Evolutionary conservation across 1,140 invertebrate species (phyloP).

Genomic region (Cyphomyrmex costatus): DNA sequence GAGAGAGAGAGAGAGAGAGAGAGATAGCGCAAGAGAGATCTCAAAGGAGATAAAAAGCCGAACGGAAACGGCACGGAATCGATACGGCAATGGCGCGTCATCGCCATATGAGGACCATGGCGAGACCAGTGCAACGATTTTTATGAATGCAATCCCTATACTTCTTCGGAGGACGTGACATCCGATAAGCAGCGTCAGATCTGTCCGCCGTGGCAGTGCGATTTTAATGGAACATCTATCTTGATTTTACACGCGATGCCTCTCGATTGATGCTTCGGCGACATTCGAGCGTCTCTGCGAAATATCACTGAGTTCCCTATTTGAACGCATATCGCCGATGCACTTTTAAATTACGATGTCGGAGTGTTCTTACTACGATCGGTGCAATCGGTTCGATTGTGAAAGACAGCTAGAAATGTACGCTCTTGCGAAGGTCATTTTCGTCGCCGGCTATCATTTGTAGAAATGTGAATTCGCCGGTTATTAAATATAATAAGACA

Average conservation of each 20-base stretch:
- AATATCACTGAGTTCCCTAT: neutral
- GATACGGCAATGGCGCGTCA: slow-evolving; percentile 46
- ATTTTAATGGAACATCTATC: slow-evolving; percentile 63
- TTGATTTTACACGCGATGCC: slow-evolving; percentile 38
- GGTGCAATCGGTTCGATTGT: neutral
- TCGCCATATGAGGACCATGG: slow-evolving; percentile 38
- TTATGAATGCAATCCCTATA: slow-evolving; percentile 61
- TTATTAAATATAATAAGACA: neutral
- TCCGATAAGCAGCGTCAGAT: slow-evolving; percentile 39
- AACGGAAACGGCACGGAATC: slow-evolving; percentile 42
- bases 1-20: slow-evolving; percentile 1
- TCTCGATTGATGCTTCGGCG: slow-evolving; percentile 20
- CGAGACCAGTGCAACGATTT: slow-evolving; percentile 35
- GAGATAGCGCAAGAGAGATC: neutral
- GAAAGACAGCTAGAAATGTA: neutral
- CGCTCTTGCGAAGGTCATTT: neutral
- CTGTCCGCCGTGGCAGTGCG: neutral
- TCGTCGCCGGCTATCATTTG: neutral
- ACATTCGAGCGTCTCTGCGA: slow-evolving; percentile 32
- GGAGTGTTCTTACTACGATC: neutral
- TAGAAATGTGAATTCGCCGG: neutral
- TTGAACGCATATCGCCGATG: neutral
- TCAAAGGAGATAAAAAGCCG: slow-evolving; percentile 35
- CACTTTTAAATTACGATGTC: neutral
- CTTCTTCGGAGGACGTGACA: slow-evolving; percentile 40